Percentiles rank a stretch among this genome's conserved stretches.
Conservation (phyloP, 2,797 vertebrate species). For the Danionella dracula region DNA sequence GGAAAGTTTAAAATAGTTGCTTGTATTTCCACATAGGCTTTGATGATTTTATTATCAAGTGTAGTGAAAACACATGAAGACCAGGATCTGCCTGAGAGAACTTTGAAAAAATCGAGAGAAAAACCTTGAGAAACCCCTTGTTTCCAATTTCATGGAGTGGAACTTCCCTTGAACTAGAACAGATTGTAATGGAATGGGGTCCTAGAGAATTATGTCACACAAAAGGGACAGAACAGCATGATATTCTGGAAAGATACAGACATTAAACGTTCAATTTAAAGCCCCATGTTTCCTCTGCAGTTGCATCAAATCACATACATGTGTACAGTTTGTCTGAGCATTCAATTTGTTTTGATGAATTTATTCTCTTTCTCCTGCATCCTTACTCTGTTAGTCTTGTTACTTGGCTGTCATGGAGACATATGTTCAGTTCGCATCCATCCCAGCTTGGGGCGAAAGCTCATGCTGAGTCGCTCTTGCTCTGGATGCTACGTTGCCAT, state of each 20-base stretch:
- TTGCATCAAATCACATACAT: neutral
- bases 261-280: neutral
- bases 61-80: no score
- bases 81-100: neutral
- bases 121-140: constrained; percentile 26
- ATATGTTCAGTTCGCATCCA: constrained; percentile 42
- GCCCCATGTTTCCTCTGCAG: neutral
- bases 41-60: no score
- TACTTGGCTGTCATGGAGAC: constrained; percentile 40
- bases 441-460: constrained; percentile 33
- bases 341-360: no score
- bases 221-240: constrained; percentile 3
- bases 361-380: neutral
- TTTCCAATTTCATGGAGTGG: constrained; percentile 45
- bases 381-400: constrained; percentile 3
- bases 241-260: neutral
- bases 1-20: no score
- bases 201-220: constrained; percentile 29
- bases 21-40: no score
- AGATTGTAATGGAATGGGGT: constrained; percentile 39
- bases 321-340: neutral
- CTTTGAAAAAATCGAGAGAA: neutral
- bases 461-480: constrained; percentile 47
- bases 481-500: constrained; percentile 56
- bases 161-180: constrained; percentile 45